Conservation (phyloP, 2,888 invertebrate species). For the Imbricaverruca yamaguchii region DNA sequence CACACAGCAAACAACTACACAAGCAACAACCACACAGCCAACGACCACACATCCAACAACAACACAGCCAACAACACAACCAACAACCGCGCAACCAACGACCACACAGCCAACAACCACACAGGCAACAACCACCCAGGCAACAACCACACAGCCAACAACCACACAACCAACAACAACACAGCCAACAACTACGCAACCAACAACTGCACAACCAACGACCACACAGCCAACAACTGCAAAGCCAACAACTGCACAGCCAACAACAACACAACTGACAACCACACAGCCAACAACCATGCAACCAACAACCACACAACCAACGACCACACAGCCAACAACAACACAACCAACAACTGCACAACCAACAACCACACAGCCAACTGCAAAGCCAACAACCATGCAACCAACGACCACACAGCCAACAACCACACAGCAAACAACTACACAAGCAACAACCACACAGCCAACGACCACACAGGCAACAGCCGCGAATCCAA, state of each 20-base stretch:
- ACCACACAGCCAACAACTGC: neutral
- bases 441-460: too few relatives aligned
- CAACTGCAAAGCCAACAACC: too few relatives aligned
- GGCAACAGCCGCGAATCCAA: too few relatives aligned
- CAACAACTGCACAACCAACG: neutral
- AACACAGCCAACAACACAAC: neutral
- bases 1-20: too few relatives aligned
- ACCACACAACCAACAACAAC: neutral
- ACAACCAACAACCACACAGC: too few relatives aligned
- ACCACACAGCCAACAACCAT: neutral
- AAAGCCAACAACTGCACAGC: neutral
- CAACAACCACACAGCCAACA: neutral
- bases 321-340: neutral
- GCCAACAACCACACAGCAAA: too few relatives aligned
- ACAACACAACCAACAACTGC: neutral
- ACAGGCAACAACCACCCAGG: neutral
- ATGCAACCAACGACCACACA: neutral
- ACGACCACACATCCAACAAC: neutral
- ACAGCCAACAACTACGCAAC: too few relatives aligned
- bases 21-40: too few relatives aligned
- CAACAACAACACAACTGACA: neutral
- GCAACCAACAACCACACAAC: neutral
- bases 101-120: conserved; percentile 7
- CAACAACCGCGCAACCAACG: neutral
- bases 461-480: neutral